Percentiles rank a stretch among this genome's conserved stretches.
Evolutionary conservation across 2,888 invertebrate genomes (phyloP).

Genomic region (Linnaemya tessellans): DNA sequence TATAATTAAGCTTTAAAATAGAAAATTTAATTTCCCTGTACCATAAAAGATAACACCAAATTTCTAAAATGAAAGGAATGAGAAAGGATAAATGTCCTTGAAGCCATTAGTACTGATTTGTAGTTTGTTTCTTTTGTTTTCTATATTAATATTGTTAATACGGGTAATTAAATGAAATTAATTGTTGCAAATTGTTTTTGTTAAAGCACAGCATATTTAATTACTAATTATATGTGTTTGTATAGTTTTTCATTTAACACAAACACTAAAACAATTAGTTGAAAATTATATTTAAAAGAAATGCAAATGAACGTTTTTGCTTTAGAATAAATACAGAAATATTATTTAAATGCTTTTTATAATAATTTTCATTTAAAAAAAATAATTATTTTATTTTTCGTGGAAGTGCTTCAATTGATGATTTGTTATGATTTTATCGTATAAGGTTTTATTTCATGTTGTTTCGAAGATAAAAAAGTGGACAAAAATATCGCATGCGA

Average conservation of each 20-base stretch:
- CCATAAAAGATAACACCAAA: too few species aligned
- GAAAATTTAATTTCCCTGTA: background rate
- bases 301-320: background rate
- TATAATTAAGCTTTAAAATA: too few species aligned
- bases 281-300: background rate
- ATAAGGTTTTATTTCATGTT: too few species aligned
- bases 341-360: too few species aligned
- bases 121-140: slow-evolving; percentile 29
- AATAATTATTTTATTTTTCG: too few species aligned
- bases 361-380: too few species aligned
- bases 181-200: slow-evolving; percentile 14
- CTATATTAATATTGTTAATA: slow-evolving; percentile 41
- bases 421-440: too few species aligned
- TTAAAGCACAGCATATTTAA: background rate
- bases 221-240: background rate
- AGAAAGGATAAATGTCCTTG: background rate
- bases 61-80: background rate
- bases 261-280: background rate
- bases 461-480: too few species aligned
- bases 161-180: slow-evolving; percentile 63
- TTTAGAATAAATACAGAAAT: background rate
- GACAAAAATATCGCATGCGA: too few species aligned
- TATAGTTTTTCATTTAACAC: background rate
- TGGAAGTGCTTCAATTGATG: too few species aligned
- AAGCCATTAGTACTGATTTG: slow-evolving; percentile 53